Conservation (phyloP, 1,140 invertebrate species). For the Bombus superbus region DNA sequence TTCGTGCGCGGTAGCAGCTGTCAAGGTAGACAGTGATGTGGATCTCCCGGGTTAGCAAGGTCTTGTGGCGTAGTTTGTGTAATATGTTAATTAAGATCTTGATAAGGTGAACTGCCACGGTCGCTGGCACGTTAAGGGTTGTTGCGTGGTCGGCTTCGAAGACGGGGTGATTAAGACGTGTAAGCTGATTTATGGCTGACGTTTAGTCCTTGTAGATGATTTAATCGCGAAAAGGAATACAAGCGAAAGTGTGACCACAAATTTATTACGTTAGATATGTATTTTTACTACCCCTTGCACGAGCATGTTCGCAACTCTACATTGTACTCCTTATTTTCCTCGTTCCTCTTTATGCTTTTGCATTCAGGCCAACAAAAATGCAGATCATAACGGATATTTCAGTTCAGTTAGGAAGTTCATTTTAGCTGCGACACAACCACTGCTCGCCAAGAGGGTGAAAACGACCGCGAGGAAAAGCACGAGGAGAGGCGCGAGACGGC, state of each 20-base stretch:
- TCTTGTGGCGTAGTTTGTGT: neutral
- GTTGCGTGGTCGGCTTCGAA: neutral
- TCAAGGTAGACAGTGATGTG: neutral
- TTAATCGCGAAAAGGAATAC: neutral
- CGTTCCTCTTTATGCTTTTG: neutral
- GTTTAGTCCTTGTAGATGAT: neutral
- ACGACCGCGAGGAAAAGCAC: neutral
- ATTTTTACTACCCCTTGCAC: too few species aligned
- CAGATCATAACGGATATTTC: conserved; percentile 40
- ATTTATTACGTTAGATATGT: too few species aligned
- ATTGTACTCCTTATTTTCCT: conserved; percentile 6
- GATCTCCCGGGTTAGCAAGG: neutral
- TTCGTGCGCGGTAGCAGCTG: neutral
- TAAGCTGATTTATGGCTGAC: conserved; percentile 1
- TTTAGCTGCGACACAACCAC: conserved; percentile 5
- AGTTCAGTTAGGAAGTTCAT: conserved; percentile 39
- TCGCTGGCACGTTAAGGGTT: neutral
- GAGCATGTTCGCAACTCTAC: neutral
- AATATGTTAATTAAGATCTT: conserved; percentile 15
- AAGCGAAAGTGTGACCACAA: too few species aligned
- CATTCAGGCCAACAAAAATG: neutral
- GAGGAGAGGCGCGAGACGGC: neutral
- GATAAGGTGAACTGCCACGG: neutral
- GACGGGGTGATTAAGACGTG: neutral
- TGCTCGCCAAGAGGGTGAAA: neutral